phyloP scores from a whole-genome alignment of 2,797 vertebrate species.

The Balearica regulorum region DNA sequence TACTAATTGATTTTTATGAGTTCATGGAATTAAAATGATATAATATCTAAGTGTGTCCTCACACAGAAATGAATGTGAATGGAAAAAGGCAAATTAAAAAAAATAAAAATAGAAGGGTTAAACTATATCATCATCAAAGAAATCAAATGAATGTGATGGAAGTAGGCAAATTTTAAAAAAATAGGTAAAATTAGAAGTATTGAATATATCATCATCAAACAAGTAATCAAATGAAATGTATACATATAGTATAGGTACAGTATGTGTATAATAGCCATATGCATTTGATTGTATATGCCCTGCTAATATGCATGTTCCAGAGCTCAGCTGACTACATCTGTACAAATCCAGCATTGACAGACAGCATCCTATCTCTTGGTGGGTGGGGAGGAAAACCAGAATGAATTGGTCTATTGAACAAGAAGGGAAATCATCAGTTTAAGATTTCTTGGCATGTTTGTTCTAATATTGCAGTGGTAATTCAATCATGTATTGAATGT shows the following conservation, averaged over 20 bases:
- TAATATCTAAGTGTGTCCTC: background rate
- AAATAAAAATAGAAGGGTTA: background rate
- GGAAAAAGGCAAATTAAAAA: background rate
- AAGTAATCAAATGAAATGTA: background rate
- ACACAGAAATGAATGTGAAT: background rate
- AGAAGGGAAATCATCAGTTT: background rate
- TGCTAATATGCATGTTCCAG: background rate
- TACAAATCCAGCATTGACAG: background rate
- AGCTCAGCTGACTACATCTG: background rate
- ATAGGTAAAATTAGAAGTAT: background rate
- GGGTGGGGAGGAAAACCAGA: background rate
- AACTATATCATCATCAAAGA: background rate
- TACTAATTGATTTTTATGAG: background rate
- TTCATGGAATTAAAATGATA: background rate
- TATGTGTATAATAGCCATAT: background rate
- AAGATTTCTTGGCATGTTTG: background rate
- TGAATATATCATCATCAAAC: background rate
- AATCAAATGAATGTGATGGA: background rate
- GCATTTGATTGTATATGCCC: background rate
- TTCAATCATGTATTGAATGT: background rate
- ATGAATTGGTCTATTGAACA: background rate
- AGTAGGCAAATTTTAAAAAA: background rate
- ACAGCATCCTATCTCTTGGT: background rate
- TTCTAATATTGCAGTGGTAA: background rate
- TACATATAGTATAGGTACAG: background rate